Evolutionary conservation across 2,888 invertebrate species (phyloP).

Genomic region (Chromoteleia sp.): DNA sequence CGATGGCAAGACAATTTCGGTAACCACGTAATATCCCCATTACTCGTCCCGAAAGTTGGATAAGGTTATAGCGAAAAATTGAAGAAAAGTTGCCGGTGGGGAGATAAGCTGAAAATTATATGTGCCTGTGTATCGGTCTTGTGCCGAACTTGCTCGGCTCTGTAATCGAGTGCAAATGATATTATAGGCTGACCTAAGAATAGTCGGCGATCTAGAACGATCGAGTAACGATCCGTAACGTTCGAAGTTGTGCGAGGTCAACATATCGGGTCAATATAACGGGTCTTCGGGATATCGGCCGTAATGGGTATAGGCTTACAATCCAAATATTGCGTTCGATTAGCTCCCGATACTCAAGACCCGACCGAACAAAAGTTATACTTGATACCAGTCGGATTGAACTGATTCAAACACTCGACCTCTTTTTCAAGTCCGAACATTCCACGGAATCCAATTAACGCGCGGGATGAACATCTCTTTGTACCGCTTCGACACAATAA

Average conservation of each 20-base stretch:
- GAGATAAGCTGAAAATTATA: slow-evolving; percentile 37
- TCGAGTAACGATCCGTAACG: slow-evolving; percentile 61
- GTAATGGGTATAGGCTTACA: slow-evolving; percentile 39
- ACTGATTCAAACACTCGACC: slow-evolving; percentile 41
- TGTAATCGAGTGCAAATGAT: slow-evolving; percentile 62
- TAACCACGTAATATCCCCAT: slow-evolving; percentile 4
- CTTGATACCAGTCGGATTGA: slow-evolving; percentile 33
- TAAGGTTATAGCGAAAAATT: slow-evolving; percentile 18
- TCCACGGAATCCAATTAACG: slow-evolving; percentile 34
- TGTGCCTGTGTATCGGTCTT: neutral
- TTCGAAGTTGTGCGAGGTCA: slow-evolving; percentile 56
- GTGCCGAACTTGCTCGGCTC: slow-evolving; percentile 24
- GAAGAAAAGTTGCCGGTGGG: neutral
- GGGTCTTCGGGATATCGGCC: slow-evolving; percentile 31
- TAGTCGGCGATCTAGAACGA: slow-evolving; percentile 62
- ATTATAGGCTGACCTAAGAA: slow-evolving; percentile 65
- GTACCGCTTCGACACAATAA: neutral
- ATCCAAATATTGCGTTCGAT: slow-evolving; percentile 55
- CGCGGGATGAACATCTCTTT: slow-evolving; percentile 7
- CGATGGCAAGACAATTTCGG: slow-evolving; percentile 27
- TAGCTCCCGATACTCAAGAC: slow-evolving; percentile 32
- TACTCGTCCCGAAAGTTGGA: slow-evolving; percentile 6
- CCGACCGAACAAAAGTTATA: slow-evolving; percentile 39
- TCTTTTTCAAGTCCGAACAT: slow-evolving; percentile 28
- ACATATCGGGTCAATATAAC: slow-evolving; percentile 58